Evolutionary conservation across 1,140 invertebrate species (phyloP).

Genomic region (Dreissena rostriformis): DNA sequence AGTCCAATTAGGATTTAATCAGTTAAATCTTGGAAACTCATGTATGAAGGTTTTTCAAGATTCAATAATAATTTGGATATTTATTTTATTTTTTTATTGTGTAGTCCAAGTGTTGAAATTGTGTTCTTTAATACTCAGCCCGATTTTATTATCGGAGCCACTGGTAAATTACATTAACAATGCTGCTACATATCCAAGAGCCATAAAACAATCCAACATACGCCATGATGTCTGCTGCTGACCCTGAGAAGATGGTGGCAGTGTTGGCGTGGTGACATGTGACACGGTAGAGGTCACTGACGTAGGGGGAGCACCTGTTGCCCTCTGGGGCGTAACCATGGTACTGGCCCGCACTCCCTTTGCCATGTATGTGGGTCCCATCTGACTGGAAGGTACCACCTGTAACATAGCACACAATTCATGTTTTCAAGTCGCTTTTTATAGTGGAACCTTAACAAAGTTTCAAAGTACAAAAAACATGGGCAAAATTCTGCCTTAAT

Average conservation of each 20-base stretch:
- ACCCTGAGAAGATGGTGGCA: conserved; percentile 1
- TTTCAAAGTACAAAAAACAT: too few relatives aligned
- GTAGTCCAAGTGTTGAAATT: too few relatives aligned
- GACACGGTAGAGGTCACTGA: conserved; percentile 3
- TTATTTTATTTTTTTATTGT: too few relatives aligned
- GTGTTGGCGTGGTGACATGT: conserved; percentile 5
- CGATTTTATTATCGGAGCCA: too few relatives aligned
- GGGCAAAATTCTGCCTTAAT: too few relatives aligned
- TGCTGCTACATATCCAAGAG: not conserved
- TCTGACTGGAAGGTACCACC: conserved; percentile 56
- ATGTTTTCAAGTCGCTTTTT: not conserved
- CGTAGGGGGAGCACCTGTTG: conserved; percentile 56
- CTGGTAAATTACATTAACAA: too few relatives aligned
- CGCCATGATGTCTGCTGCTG: conserved; percentile 37
- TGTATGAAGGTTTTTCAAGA: too few relatives aligned
- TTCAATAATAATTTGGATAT: too few relatives aligned
- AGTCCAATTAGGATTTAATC: too few relatives aligned
- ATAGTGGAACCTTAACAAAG: too few relatives aligned
- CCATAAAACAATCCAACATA: conserved; percentile 15
- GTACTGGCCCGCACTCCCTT: conserved; percentile 67
- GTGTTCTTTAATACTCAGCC: too few relatives aligned
- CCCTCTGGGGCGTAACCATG: conserved; percentile 65
- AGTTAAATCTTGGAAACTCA: too few relatives aligned
- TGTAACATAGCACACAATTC: conserved; percentile 12
- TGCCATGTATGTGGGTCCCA: conserved; percentile 65